Percentiles rank a stretch among this genome's conserved stretches.
Evolutionary conservation across 2,797 vertebrate species (phyloP).

Genomic region (Telmatherina bonti): DNA sequence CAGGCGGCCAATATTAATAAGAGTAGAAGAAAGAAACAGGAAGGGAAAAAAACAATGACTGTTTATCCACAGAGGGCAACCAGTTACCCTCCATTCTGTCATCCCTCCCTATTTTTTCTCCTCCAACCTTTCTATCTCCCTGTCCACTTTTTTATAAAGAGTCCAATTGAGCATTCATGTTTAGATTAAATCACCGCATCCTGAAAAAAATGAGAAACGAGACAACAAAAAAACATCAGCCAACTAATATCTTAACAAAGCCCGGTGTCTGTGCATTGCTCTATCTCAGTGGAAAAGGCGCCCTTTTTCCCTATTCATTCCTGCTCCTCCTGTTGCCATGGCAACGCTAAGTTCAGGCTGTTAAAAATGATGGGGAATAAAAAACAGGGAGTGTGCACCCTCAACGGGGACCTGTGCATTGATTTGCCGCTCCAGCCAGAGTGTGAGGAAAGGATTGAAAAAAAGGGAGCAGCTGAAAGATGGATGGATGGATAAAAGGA

Average conservation of each 20-base stretch:
- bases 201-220: conserved; percentile 5
- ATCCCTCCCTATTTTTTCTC: conserved; percentile 46
- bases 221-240: conserved; percentile 6
- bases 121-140: conserved; percentile 29
- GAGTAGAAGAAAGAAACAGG: conserved; percentile 45
- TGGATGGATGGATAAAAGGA: conserved; percentile 51
- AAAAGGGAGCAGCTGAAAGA: conserved; percentile 36
- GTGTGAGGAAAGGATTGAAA: conserved; percentile 20
- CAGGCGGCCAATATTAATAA: conserved; percentile 48
- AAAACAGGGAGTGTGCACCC: conserved; percentile 59
- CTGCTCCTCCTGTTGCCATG: conserved; percentile 84
- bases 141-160: conserved; percentile 37
- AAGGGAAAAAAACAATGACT: conserved; percentile 44
- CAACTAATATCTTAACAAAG: conserved; percentile 39
- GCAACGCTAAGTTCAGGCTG: conserved; percentile 83
- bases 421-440: conserved; percentile 67
- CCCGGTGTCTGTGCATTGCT: conserved; percentile 36
- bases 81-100: conserved; percentile 48
- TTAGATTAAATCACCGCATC: conserved; percentile 55
- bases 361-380: conserved; percentile 79
- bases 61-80: conserved; percentile 51
- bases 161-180: conserved; percentile 2
- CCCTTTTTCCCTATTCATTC: conserved; percentile 72
- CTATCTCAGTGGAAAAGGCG: conserved; percentile 57
- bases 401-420: conserved; percentile 66